These are phyloP conservation scores for Drosophila anomalata DNA, from an alignment of 2,888 invertebrate genomes.

Conservation along the genomic window DNA sequence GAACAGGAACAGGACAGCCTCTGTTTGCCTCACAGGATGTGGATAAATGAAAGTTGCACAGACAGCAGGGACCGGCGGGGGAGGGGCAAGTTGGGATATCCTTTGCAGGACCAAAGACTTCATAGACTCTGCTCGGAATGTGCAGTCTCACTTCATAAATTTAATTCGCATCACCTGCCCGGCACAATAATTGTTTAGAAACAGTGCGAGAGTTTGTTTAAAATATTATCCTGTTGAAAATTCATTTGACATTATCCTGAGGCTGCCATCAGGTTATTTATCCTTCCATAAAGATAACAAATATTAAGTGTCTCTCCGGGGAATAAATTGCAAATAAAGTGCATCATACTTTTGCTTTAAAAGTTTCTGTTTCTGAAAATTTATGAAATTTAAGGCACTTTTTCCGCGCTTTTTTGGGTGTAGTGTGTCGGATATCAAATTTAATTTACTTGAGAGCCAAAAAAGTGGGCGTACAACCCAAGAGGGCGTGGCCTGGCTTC, in stretches of 20 bases:
- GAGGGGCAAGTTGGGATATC: neutral
- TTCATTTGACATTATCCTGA: conserved; percentile 22
- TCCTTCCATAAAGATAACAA: conserved; percentile 15
- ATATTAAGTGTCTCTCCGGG: conserved; percentile 1
- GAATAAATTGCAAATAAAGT: neutral
- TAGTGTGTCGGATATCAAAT: neutral
- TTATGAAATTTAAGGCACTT: conserved; percentile 1
- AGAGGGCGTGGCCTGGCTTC: neutral
- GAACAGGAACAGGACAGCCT: neutral
- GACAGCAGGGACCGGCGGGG: neutral
- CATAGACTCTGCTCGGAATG: neutral
- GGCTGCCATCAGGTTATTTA: conserved; percentile 6
- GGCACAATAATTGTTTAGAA: neutral
- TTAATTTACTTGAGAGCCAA: neutral
- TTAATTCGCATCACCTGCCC: neutral
- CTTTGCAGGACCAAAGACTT: neutral
- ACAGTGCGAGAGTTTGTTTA: neutral
- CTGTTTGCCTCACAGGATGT: conserved; percentile 1
- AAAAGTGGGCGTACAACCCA: neutral
- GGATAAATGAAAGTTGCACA: neutral
- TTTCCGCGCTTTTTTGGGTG: conserved; percentile 5
- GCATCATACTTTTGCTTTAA: too few species aligned
- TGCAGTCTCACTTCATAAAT: conserved; percentile 4
- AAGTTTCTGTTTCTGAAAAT: too few species aligned
- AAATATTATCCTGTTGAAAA: conserved; percentile 7